These are phyloP conservation scores for Lathamus discolor DNA, from an alignment of 2,113 vertebrate species.

Conservation along the genomic window DNA sequence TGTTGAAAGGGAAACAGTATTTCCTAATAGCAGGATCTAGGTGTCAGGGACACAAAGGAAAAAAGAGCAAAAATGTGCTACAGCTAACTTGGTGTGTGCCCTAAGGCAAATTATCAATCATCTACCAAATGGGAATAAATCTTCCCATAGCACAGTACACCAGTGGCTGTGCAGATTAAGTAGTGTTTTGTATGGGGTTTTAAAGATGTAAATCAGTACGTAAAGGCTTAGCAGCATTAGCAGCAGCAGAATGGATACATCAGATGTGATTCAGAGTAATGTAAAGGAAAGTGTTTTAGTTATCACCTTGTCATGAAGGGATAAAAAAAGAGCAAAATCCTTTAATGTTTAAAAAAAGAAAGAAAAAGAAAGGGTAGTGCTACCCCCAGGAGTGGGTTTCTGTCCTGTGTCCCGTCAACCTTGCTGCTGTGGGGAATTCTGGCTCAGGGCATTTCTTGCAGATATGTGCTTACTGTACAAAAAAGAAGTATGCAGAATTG, in stretches of 20 bases:
- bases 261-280: neutral
- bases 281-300: neutral
- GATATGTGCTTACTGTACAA: slow-evolving; percentile 26
- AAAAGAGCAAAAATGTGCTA: neutral
- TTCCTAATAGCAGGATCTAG: neutral
- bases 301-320: neutral
- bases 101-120: slow-evolving; percentile 6
- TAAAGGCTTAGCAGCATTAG: slow-evolving; percentile 26
- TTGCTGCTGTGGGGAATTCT: neutral
- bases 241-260: slow-evolving; percentile 29
- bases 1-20: neutral
- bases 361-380: neutral
- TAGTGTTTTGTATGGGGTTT: slow-evolving; percentile 45
- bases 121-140: slow-evolving; percentile 24
- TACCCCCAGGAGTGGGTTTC: neutral
- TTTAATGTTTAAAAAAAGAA: neutral
- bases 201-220: slow-evolving; percentile 38
- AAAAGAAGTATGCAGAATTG: slow-evolving; percentile 21
- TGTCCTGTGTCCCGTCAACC: neutral
- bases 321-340: neutral
- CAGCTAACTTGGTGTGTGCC: neutral
- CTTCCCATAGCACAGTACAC: neutral
- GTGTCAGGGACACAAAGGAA: neutral
- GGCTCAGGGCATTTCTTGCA: neutral
- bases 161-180: slow-evolving; percentile 40